Conservation (phyloP, 2,113 vertebrate species). For the Cercocebus atys region DNA sequence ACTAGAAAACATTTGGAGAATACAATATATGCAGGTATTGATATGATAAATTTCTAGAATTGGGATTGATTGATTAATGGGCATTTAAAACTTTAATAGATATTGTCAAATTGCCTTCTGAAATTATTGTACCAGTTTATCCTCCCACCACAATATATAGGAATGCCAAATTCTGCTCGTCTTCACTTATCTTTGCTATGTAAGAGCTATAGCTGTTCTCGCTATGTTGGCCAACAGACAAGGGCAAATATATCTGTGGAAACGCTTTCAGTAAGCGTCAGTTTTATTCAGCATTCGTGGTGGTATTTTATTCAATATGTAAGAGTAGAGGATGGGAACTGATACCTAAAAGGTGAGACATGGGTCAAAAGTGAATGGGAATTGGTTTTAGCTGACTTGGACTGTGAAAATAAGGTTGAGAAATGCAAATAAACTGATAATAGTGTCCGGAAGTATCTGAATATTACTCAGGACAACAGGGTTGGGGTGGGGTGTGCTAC, state of each 20-base stretch:
- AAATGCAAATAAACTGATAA: background rate
- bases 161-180: background rate
- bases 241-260: background rate
- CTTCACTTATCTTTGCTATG: background rate
- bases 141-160: background rate
- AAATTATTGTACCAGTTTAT: background rate
- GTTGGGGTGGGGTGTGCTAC: background rate
- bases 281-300: background rate
- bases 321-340: background rate
- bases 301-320: background rate
- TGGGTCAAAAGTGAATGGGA: background rate
- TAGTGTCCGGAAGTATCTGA: background rate
- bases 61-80: background rate
- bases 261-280: background rate
- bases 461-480: background rate
- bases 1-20: background rate
- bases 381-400: background rate
- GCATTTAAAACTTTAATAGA: background rate
- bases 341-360: background rate
- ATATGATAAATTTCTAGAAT: background rate
- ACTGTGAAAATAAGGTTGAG: background rate
- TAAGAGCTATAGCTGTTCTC: background rate
- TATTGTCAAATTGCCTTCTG: background rate
- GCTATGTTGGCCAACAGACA: background rate
- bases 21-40: background rate